Evolutionary conservation across 2,888 invertebrate genomes (phyloP), one percentile per base, ranked within the genome.

Genomic region (Serripes groenlandicus): DNA sequence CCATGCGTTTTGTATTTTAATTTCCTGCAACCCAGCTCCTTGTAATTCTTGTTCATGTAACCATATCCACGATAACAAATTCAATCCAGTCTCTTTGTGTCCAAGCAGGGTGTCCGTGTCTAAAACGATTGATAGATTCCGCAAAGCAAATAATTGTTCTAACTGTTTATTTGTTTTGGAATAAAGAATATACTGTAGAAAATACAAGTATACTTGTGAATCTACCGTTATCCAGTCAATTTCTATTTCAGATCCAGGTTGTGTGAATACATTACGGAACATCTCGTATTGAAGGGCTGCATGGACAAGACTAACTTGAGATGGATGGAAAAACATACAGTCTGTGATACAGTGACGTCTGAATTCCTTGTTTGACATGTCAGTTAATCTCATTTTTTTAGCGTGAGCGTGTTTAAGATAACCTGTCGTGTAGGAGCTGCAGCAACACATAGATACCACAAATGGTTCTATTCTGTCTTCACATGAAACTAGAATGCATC

Each of bases 201-300:
- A 74, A 23, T 74, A 49, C n/a, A 74, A 23, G 30, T 74, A 64
- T 15, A 64, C 74, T 32, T 49, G 26, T 0, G 74, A 37, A 64
- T 74, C 74, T 3, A 74, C 62, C 18, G 64, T 64, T 28, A 49
- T 62, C 62, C 62, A 49, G 30, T 74, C 74, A 64, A 37, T 64
- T 42, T 32, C 21, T 28, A 32, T 3, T 58, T 30, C 4, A 4
- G 34, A 34, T 7, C 18, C 54, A 28, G 32, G 54, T 1, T 49
- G 69, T 62, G 62, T 62, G 34, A 9, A 62, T 21, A 62, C 34
- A 5, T 30, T 32, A 32, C 62, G 62, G 34, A 32, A 62, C 62
- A 62, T 62, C 62, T 62, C 62, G 34, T 62, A 62, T 4, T 34
- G 62, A 21, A 69, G 32, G 30, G 69, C 49, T 28, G 49, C 4